Evolutionary conservation across 1,140 invertebrate species (phyloP), one percentile per base, ranked within the genome.

Genomic region (Drosophila malerkotliana): DNA sequence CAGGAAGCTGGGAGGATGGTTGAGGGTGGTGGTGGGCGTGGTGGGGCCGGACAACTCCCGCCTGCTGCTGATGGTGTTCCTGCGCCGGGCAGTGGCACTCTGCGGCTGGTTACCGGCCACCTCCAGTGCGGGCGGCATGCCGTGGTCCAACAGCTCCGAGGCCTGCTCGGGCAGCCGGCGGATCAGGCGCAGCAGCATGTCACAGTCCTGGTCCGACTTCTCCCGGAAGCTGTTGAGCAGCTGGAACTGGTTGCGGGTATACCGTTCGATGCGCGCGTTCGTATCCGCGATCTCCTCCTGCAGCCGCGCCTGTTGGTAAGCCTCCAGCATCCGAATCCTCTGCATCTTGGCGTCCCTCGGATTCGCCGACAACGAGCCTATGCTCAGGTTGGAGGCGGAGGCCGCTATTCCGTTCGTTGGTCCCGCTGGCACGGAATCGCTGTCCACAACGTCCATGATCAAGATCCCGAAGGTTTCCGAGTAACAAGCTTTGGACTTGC

Each of bases 41-140:
- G 74, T 79, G 9, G 90, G 82, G 24, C 71, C 59, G 12, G 58
- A 79, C 10, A 91, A 48, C 1, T 91, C 90, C 0, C 81, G 64
- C 2, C 90, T 72, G 44, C 90, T 91, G 32, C 77, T 79, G n/a
- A 91, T 91, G 10, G 90, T 91, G 26, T 91, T 91, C 37, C 89
- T 90, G 41, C 90, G 82, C 24, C 74, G 24, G 52, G 56, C 34
- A 48, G 59, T 48, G 18, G 59, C 44, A 30, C 47, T 41, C 12
- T 47, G n/a, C 10, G 77, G 64, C 44, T 61, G 56, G 58, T 72
- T 73, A 7, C 75, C 72, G 12, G 74, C 76, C 34, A 81, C 79
- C 51, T 91, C 83, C 26, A 91, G 51, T 18, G 58, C 60, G 47
- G 73, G 76, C 12, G 67, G 79, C 78, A 82, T 79, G 66, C 57